Percentiles rank a stretch among this genome's conserved stretches.
phyloP scores from a whole-genome alignment of 2,113 vertebrate genomes.

The Rhombomys opimus region DNA sequence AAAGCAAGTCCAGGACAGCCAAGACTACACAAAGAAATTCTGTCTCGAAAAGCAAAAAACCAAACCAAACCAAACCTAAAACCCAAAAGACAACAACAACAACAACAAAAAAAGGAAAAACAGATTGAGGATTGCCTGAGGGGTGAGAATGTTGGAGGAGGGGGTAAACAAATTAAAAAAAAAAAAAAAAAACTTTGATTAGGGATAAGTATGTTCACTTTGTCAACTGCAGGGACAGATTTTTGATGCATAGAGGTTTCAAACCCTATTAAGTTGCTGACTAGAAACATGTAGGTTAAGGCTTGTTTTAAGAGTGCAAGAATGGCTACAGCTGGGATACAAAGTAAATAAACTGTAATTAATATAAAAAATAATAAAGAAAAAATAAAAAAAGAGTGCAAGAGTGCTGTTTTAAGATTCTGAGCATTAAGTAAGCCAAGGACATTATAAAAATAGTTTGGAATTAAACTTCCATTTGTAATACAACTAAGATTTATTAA shows the following conservation, averaged over 20 bases:
- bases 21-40: too few species aligned
- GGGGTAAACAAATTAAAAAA: background rate
- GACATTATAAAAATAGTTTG: background rate
- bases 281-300: background rate
- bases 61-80: too few species aligned
- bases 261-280: background rate
- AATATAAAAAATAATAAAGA: too few species aligned
- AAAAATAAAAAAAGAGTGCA: background rate
- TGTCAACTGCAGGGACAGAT: background rate
- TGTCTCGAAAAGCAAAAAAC: too few species aligned
- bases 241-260: too few species aligned
- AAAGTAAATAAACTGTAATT: too few species aligned
- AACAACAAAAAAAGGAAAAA: background rate
- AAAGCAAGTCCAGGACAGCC: too few species aligned
- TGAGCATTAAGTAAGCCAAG: background rate
- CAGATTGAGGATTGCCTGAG: background rate
- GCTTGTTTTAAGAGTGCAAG: background rate
- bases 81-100: background rate
- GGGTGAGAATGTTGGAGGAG: background rate
- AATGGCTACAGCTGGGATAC: too few species aligned
- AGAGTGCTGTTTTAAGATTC: background rate
- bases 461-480: background rate
- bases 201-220: background rate
- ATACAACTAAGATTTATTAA: background rate
- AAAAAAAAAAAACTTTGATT: too few species aligned